Conservation (phyloP, 2,113 vertebrate genomes). For the Bufo gargarizans region DNA sequence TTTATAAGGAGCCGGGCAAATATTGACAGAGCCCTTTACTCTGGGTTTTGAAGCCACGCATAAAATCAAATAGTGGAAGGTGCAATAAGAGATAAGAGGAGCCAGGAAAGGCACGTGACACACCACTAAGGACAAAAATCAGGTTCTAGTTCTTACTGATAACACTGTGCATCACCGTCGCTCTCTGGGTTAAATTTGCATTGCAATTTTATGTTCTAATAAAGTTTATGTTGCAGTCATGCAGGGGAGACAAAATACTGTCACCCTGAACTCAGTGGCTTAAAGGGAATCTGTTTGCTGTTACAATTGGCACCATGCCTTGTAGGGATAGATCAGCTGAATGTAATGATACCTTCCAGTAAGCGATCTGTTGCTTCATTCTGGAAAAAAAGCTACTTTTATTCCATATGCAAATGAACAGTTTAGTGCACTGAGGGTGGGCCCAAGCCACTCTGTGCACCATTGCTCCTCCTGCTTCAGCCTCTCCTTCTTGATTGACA, state of each 20-base stretch:
- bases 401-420: too few species aligned
- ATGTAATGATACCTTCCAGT: too few species aligned
- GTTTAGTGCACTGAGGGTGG: too few species aligned
- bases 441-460: too few species aligned
- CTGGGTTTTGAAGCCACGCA: conserved; percentile 9
- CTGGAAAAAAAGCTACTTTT: too few species aligned
- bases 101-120: background rate
- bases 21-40: conserved; percentile 39
- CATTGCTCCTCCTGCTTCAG: too few species aligned
- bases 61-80: conserved; percentile 39
- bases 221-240: background rate
- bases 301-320: too few species aligned
- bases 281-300: too few species aligned
- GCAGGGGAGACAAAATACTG: background rate
- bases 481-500: too few species aligned
- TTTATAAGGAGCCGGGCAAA: conserved; percentile 35
- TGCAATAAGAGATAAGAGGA: conserved; percentile 18
- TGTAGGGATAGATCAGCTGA: too few species aligned
- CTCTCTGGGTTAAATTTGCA: background rate
- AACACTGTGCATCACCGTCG: background rate
- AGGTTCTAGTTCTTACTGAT: background rate
- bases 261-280: background rate
- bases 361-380: too few species aligned
- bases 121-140: background rate
- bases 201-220: background rate